Base-by-base conservation (phyloP, 2,888 invertebrate genomes). In the Andrena praecox region DNA sequence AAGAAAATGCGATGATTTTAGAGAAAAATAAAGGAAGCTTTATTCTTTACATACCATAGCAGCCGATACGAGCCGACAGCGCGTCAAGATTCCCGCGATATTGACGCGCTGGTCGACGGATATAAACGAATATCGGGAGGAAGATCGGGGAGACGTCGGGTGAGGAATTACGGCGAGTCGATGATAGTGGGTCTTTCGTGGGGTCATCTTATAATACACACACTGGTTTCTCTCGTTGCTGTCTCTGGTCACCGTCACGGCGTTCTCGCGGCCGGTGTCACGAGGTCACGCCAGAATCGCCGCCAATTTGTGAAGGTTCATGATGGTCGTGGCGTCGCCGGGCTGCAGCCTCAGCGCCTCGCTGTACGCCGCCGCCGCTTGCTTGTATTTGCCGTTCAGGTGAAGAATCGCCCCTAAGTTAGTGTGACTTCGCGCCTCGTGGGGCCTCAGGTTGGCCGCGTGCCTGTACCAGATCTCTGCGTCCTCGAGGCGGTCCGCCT, bases 341-440 rank as follows among this genome's bases (percentile, higher is more conserved):
- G 99, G 99, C 92, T 98, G 97, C 76, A 99, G 95, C 91, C 96
- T 95, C 77, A 99, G 95, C 0, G 99, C 99, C 91, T 96, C 96
- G 88, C 97, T 95, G 94, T 99, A 99, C 80, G 98, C 97, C 20
- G 96, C 95, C 63, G 98, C 98, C 0, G 99, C 99, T 86, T 98
- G 97, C 33, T 95, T 95, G 90, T 98, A 97, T 94, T 98, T 98
- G 31, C 98, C 98, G 93, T 99, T 98, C 87, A 98, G 95, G 94
- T 99, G 99, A 79, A 98, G 95, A 93, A 99, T 99, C 77, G 99
- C 99, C 31, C 99, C 99, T 76, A 99, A 95, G 94, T 99, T 99
- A 91, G 98, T 98, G 94, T 98, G 98, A 78, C 98, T 97, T 87
- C 98, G 96, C 0, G 98, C 97, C 92, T 98, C 98, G 96, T 98